A percentile compares a stretch with the other conserved stretches of the same genome.
Evolutionary conservation across 2,888 invertebrate genomes (phyloP).

Genomic region (Tridacna crocea): DNA sequence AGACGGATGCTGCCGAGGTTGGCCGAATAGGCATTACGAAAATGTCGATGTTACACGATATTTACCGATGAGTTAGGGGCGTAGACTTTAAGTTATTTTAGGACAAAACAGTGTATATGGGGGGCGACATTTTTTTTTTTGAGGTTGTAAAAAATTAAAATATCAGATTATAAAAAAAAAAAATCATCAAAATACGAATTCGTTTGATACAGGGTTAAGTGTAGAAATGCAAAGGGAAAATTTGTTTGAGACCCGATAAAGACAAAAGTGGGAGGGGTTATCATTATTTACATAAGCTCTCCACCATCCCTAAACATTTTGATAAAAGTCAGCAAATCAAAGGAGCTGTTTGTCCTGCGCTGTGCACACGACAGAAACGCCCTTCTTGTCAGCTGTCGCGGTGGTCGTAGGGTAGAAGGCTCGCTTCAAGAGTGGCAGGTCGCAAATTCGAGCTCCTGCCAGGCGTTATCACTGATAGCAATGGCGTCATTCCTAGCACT

Average conservation of each 20-base stretch:
- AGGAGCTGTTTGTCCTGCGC: conserved; percentile 11
- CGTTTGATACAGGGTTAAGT: neutral
- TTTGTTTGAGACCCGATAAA: neutral
- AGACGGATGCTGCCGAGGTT: too few relatives aligned
- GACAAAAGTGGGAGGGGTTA: conserved; percentile 1
- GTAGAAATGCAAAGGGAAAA: neutral
- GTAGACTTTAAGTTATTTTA: too few relatives aligned
- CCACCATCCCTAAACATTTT: conserved; percentile 12
- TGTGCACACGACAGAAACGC: conserved; percentile 9
- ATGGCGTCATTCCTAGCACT: neutral
- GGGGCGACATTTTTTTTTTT: too few relatives aligned
- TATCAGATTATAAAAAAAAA: neutral
- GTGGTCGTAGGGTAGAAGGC: neutral
- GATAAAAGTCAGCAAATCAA: conserved; percentile 24
- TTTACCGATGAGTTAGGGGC: too few relatives aligned
- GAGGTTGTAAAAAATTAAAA: neutral
- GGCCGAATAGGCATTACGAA: too few relatives aligned
- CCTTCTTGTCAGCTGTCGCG: neutral
- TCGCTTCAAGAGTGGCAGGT: neutral
- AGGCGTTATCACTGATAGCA: neutral
- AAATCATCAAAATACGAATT: too few relatives aligned
- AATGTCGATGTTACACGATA: too few relatives aligned
- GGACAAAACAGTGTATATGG: too few relatives aligned
- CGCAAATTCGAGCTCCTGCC: neutral
- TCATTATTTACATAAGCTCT: conserved; percentile 15